Evolutionary conservation across 2,113 vertebrate species (phyloP).

Genomic region (Saimiri boliviensis): DNA sequence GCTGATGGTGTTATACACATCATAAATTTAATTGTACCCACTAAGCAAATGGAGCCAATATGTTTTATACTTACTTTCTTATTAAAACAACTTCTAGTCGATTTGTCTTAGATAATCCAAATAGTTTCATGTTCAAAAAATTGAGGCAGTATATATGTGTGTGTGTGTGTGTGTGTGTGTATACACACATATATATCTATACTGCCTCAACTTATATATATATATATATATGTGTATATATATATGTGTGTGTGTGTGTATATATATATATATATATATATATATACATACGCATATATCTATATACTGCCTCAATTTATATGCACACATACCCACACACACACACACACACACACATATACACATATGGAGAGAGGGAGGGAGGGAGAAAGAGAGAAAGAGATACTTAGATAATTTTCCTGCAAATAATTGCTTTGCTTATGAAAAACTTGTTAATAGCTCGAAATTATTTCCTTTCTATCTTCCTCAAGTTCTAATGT

Average conservation of each 20-base stretch:
- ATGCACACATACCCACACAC: no score
- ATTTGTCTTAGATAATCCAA: not conserved
- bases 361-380: no score
- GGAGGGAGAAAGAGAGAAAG: no score
- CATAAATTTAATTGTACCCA: not conserved
- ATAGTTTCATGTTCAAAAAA: not conserved
- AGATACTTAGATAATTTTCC: not conserved
- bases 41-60: not conserved
- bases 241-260: no score
- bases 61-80: not conserved
- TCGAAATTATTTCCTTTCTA: not conserved
- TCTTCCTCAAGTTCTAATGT: not conserved
- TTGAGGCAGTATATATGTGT: not conserved
- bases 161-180: no score
- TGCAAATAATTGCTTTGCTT: conserved; percentile 11
- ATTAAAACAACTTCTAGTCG: not conserved
- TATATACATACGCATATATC: no score
- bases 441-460: not conserved
- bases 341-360: no score
- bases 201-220: no score
- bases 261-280: no score
- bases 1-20: not conserved
- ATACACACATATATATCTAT: no score
- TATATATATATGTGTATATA: no score
- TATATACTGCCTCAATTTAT: no score